Evolutionary conservation across 2,113 vertebrate genomes (phyloP).

Genomic region (Melanostigma gelatinosum): DNA sequence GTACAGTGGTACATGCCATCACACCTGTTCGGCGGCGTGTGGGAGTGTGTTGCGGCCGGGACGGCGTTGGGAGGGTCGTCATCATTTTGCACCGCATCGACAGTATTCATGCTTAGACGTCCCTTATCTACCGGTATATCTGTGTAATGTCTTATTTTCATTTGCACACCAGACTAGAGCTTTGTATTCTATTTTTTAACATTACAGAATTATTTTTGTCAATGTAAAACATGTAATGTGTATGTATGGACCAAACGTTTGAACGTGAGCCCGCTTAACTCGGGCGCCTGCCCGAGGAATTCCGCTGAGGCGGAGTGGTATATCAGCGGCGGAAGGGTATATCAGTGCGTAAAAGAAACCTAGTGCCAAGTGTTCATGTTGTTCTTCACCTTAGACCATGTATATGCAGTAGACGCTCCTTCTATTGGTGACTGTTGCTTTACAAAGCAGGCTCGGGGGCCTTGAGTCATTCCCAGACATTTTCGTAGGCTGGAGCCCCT

Average conservation of each 20-base stretch:
- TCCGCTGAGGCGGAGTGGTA: constrained; percentile 71
- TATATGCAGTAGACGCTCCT: constrained; percentile 79
- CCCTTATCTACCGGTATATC: constrained; percentile 81
- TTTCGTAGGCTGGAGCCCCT: constrained; percentile 42
- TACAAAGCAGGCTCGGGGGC: constrained; percentile 60
- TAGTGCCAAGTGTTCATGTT: constrained; percentile 80
- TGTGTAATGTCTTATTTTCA: constrained; percentile 82
- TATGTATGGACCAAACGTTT: constrained; percentile 85
- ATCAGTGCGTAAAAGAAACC: constrained; percentile 70
- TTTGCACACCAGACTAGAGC: constrained; percentile 87
- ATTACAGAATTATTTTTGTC: constrained; percentile 86
- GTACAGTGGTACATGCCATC: constrained; percentile 64
- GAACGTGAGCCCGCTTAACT: constrained; percentile 65
- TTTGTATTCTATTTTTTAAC: constrained; percentile 87
- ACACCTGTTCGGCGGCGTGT: constrained; percentile 60
- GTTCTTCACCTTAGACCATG: constrained; percentile 75
- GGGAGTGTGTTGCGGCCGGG: constrained; percentile 2
- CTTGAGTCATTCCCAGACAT: constrained; percentile 65
- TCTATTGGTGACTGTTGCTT: constrained; percentile 69
- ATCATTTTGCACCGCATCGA: constrained; percentile 84
- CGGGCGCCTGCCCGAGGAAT: constrained; percentile 67
- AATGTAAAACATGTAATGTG: constrained; percentile 81
- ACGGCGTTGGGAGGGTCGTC: constrained; percentile 49
- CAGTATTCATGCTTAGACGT: constrained; percentile 83
- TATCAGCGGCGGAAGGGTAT: constrained; percentile 58